A percentile compares a stretch with the other conserved stretches of the same genome.
Conservation (phyloP, 37 sponge, comb jelly and placozoan species). For the Spongilla lacustris region DNA sequence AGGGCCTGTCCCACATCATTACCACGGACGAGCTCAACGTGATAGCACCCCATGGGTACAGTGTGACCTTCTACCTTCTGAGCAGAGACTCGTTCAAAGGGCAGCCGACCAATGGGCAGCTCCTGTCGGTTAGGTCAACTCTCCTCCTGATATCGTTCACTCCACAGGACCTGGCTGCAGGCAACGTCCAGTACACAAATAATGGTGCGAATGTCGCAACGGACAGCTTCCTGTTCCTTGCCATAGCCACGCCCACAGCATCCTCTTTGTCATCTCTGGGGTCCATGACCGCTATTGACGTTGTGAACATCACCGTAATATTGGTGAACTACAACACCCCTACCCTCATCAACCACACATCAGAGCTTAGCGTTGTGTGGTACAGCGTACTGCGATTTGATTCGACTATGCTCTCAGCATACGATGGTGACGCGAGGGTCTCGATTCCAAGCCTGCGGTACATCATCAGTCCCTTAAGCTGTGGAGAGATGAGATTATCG, state of each 20-base stretch:
- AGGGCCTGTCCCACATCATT: slow-evolving; percentile 34
- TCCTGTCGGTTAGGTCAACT: background rate
- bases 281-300: background rate
- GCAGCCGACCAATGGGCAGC: slow-evolving; percentile 3
- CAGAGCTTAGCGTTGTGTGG: slow-evolving; percentile 4
- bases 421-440: slow-evolving; percentile 33
- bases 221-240: slow-evolving; percentile 47
- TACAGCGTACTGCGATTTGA: slow-evolving; percentile 8
- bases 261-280: background rate
- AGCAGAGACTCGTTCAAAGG: background rate
- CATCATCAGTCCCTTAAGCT: background rate
- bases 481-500: slow-evolving; percentile 32
- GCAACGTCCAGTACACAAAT: slow-evolving; percentile 30
- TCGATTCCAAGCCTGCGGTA: slow-evolving; percentile 20
- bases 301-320: slow-evolving; percentile 43
- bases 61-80: background rate
- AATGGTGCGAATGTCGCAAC: slow-evolving; percentile 8
- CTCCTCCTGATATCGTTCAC: background rate
- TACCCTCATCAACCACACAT: background rate
- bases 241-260: background rate
- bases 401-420: background rate
- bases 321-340: slow-evolving; percentile 59
- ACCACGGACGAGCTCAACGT: slow-evolving; percentile 22
- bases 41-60: slow-evolving; percentile 37
- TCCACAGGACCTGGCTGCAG: background rate